phyloP scores from a whole-genome alignment of 1,140 invertebrate genomes.

The Ostrea edulis region DNA sequence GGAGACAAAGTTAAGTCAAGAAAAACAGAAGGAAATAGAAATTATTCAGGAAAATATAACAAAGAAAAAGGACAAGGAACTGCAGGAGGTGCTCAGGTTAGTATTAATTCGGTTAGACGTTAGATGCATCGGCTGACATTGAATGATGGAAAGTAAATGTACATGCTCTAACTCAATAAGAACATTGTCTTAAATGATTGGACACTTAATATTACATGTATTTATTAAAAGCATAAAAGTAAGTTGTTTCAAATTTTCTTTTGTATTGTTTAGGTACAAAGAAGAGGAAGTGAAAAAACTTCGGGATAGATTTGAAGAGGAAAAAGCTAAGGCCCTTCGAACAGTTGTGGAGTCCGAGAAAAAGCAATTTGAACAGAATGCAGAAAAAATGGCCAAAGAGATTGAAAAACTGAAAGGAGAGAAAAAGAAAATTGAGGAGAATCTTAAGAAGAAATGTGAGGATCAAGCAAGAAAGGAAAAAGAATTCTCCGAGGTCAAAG shows the following conservation, averaged over 20 bases:
- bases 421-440: conserved; percentile 80
- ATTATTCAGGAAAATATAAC: conserved; percentile 61
- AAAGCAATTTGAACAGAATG: conserved; percentile 51
- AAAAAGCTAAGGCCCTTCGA: conserved; percentile 59
- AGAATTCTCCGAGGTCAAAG: conserved; percentile 66
- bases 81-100: conserved; percentile 63
- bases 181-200: too few relatives aligned
- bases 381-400: conserved; percentile 62
- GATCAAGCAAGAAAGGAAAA: conserved; percentile 65
- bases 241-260: neutral
- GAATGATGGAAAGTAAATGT: too few relatives aligned
- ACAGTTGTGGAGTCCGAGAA: conserved; percentile 61
- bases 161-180: too few relatives aligned
- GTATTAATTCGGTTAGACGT: neutral
- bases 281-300: conserved; percentile 62
- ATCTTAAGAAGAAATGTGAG: conserved; percentile 62
- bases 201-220: neutral
- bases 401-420: conserved; percentile 66
- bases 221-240: too few relatives aligned
- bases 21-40: conserved; percentile 59
- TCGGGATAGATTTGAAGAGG: conserved; percentile 55
- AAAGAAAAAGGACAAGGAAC: conserved; percentile 66
- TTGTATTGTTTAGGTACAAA: conserved; percentile 56
- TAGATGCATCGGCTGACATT: neutral
- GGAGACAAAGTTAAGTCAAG: conserved; percentile 54